Evolutionary conservation across 2,888 invertebrate genomes (phyloP).

Genomic region (Andrena minutula): DNA sequence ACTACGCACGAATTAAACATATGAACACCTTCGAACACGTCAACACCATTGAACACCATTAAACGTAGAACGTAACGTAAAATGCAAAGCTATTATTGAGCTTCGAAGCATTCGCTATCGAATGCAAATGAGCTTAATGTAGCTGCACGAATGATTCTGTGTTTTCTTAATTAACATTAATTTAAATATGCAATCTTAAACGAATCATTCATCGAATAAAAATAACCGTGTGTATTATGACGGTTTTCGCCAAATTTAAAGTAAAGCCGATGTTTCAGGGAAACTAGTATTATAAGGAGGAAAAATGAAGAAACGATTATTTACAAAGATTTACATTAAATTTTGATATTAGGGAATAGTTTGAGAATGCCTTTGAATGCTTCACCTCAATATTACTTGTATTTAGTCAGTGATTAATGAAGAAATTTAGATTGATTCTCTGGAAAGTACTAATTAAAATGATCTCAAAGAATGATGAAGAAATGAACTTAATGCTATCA

Average conservation of each 20-base stretch:
- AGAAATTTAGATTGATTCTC: neutral
- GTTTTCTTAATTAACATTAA: neutral
- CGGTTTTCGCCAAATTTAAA: neutral
- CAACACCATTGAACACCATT: constrained; percentile 11
- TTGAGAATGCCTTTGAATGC: neutral
- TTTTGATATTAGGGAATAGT: neutral
- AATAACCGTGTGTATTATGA: neutral
- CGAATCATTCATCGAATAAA: constrained; percentile 13
- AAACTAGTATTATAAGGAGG: neutral
- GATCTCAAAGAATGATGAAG: neutral
- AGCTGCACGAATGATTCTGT: neutral
- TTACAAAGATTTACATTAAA: constrained; percentile 36
- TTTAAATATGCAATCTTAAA: constrained; percentile 9
- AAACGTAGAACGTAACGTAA: constrained; percentile 1
- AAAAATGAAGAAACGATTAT: constrained; percentile 25
- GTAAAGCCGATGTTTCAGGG: neutral
- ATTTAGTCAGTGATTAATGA: neutral
- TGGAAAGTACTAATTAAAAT: neutral
- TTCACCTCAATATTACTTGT: neutral
- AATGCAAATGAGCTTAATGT: constrained; percentile 8
- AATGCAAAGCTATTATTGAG: constrained; percentile 9
- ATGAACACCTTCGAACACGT: constrained; percentile 5
- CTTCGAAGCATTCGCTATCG: neutral
- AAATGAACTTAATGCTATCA: constrained; percentile 20
- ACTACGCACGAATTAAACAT: constrained; percentile 9